These are phyloP conservation scores for Drosophila meridiana DNA, from an alignment of 2,888 invertebrate species.

Conservation along the genomic window DNA sequence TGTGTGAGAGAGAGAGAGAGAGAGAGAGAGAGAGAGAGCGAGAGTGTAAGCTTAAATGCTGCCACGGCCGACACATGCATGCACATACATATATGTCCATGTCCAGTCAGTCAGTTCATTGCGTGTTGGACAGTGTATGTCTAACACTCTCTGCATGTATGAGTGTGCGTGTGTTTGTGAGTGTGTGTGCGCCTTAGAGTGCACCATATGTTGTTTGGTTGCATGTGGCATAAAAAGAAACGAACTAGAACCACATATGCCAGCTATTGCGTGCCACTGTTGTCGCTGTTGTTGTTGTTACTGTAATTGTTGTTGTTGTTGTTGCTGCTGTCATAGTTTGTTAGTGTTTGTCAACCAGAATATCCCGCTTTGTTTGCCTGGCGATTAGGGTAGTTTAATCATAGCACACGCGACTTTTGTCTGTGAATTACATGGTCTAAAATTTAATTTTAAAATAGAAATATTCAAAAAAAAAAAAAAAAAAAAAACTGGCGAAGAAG, in stretches of 20 bases:
- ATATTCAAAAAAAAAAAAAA: background rate
- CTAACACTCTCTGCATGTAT: slow-evolving; percentile 6
- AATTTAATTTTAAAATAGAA: background rate
- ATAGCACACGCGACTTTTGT: slow-evolving; percentile 22
- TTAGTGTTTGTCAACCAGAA: slow-evolving; percentile 51
- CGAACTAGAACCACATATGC: slow-evolving; percentile 47
- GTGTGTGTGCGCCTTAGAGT: slow-evolving; percentile 28
- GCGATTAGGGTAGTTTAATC: slow-evolving; percentile 38
- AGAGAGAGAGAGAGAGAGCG: background rate
- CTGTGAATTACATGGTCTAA: background rate
- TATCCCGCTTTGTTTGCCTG: slow-evolving; percentile 45
- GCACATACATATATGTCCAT: slow-evolving; percentile 31
- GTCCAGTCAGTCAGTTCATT: slow-evolving; percentile 62
- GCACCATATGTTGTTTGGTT: slow-evolving; percentile 74
- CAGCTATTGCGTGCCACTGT: slow-evolving; percentile 55
- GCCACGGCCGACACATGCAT: slow-evolving; percentile 39
- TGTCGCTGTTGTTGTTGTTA: slow-evolving; percentile 30
- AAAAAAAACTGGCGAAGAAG: background rate
- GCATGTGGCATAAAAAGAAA: slow-evolving; percentile 70
- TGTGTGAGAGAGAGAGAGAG: background rate
- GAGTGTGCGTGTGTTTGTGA: slow-evolving; percentile 3
- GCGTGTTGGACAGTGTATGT: slow-evolving; percentile 57
- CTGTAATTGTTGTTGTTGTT: slow-evolving; percentile 17
- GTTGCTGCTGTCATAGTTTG: slow-evolving; percentile 45
- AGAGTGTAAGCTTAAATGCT: slow-evolving; percentile 10